Conservation (phyloP, 2,797 vertebrate species). For the Girardinus metallicus region DNA sequence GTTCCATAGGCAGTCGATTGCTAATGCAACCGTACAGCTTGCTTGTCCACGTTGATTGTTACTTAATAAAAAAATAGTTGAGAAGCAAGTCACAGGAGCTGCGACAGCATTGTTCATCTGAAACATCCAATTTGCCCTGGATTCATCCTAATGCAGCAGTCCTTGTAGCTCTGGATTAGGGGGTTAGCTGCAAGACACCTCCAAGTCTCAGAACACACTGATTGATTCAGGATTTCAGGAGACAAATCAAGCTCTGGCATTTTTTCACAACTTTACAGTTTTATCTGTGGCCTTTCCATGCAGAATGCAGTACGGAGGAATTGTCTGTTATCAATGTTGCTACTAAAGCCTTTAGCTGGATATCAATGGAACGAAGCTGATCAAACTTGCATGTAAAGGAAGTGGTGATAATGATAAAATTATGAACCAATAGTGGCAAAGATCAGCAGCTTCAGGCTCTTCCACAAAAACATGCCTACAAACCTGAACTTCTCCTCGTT, state of each 20-base stretch:
- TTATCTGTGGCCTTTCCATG: slow-evolving; percentile 15
- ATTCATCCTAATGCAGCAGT: slow-evolving; percentile 64
- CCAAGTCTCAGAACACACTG: slow-evolving; percentile 49
- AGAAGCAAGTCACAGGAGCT: slow-evolving; percentile 64
- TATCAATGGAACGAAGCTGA: not conserved
- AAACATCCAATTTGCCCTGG: slow-evolving; percentile 72
- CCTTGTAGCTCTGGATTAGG: slow-evolving; percentile 66
- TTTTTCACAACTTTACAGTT: slow-evolving; percentile 19
- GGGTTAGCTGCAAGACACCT: slow-evolving; percentile 6
- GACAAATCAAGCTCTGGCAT: slow-evolving; percentile 50
- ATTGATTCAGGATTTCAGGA: slow-evolving; percentile 65
- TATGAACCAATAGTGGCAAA: not conserved
- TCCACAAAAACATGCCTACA: not conserved
- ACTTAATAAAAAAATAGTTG: slow-evolving; percentile 71
- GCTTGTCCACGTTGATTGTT: slow-evolving; percentile 61
- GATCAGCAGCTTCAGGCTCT: not conserved
- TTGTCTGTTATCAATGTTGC: not conserved
- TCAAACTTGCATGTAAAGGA: not conserved
- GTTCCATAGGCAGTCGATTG: slow-evolving; percentile 21
- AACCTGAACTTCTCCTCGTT: not conserved
- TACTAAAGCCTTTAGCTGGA: not conserved
- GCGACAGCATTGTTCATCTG: slow-evolving; percentile 57
- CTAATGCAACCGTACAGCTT: slow-evolving; percentile 61
- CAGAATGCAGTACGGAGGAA: not conserved
- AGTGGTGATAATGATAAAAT: not conserved